phyloP scores from a whole-genome alignment of 2,797 vertebrate genomes.

The Acanthurus tractus region DNA sequence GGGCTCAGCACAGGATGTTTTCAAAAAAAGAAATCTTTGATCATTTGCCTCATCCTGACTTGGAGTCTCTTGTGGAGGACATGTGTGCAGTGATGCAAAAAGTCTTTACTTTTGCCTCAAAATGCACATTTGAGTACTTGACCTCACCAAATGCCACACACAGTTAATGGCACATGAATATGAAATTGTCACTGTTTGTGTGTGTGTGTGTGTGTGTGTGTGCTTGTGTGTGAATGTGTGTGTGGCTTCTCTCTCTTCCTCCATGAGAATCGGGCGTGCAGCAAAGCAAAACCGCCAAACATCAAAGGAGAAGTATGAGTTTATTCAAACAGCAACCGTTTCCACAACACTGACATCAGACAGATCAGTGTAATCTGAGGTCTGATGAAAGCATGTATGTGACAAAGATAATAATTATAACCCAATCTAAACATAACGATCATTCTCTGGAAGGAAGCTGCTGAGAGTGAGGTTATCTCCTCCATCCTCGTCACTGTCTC shows the following conservation, averaged over 20 bases:
- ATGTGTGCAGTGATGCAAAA: constrained; percentile 29
- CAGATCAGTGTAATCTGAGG: constrained; percentile 57
- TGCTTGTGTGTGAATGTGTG: neutral
- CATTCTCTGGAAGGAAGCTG: constrained; percentile 91
- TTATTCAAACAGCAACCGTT: constrained; percentile 43
- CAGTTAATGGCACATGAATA: neutral
- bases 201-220: too few relatives aligned
- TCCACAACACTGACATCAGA: constrained; percentile 38
- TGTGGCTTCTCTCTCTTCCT: constrained; percentile 51
- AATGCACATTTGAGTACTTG: neutral
- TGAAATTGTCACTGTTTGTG: neutral
- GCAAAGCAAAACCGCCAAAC: constrained; percentile 32
- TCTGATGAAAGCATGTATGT: neutral
- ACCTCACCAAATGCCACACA: constrained; percentile 3
- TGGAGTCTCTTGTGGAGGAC: neutral
- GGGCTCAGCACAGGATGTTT: constrained; percentile 52
- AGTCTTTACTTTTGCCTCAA: neutral
- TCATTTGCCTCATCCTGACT: constrained; percentile 28
- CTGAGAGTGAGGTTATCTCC: constrained; percentile 90
- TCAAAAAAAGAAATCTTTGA: constrained; percentile 43
- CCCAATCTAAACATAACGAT: constrained; percentile 57
- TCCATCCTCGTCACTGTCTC: constrained; percentile 79
- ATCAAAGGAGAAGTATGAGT: constrained; percentile 50
- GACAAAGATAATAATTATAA: neutral
- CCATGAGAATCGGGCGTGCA: neutral